Evolutionary conservation across 2,888 invertebrate species (phyloP), one percentile per base, ranked within the genome.

Genomic region (Prionchulus punctatus): DNA sequence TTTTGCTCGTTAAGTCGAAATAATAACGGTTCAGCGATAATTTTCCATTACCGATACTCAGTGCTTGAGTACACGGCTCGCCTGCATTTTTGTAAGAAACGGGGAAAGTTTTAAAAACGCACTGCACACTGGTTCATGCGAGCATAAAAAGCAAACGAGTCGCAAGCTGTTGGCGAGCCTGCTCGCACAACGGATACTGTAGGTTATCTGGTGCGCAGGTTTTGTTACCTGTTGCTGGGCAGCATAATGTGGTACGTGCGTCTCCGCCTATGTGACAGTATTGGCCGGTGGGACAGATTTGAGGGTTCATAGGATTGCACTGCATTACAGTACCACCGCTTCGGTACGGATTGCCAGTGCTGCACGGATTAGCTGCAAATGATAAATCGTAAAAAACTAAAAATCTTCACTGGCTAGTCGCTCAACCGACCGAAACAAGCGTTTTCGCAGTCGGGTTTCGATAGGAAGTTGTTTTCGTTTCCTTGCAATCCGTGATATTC

Each of bases 401-500:
- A 50, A 4, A 21, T 4, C 7, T 50, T 7, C 4, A 12, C 12
- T 12, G 23, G 23, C 27, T 18, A 12, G 25, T 1, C 28, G 15
- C 18, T 23, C 4, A 15, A 12, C 56, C 23, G 43, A 63, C 64
- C 55, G 27, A 58, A 58, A 52, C 65, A 65, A 26, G 61, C 36
- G 28, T 59, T 58, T 54, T 66, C 62, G 43, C 66, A 66, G 36
- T 66, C 61, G 2, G 43, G 25, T 7, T 55, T 54, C 0, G 58
- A 55, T 26, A 64, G 30, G 54, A 66, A 66, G 56, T 65, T 65
- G 61, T 65, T 65, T 51, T 66, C 64, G 56, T 65, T 65, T 25
- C 65, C 65, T 49, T 65, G 65, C 7, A 65, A 60, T 0, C 68
- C 68, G 12, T 61, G 36, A 60, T 67, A 68, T 48, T 63, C 64